phyloP scores from a whole-genome alignment of 2,888 invertebrate genomes.

The Chymomyza amoena region DNA sequence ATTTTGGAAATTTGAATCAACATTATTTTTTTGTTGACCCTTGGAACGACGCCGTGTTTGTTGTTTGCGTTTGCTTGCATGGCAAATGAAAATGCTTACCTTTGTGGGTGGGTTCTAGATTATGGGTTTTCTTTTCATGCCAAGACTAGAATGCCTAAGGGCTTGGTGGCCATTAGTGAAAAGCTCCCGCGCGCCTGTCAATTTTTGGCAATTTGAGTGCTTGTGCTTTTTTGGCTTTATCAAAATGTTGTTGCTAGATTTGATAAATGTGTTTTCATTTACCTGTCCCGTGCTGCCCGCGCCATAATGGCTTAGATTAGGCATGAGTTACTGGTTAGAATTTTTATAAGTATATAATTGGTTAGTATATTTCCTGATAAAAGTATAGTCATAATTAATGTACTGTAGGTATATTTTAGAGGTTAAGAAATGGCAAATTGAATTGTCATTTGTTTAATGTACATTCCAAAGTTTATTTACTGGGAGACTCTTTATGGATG shows the following conservation, averaged over 20 bases:
- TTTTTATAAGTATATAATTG: slow-evolving; percentile 4
- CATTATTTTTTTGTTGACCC: slow-evolving; percentile 32
- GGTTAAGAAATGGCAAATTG: neutral
- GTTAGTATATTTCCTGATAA: slow-evolving; percentile 24
- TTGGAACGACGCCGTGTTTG: neutral
- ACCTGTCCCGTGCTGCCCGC: slow-evolving; percentile 13
- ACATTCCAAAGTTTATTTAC: too few species aligned
- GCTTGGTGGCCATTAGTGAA: slow-evolving; percentile 38
- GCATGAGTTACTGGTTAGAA: neutral
- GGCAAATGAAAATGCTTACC: slow-evolving; percentile 51
- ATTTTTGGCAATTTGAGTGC: slow-evolving; percentile 1
- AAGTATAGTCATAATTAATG: slow-evolving; percentile 23
- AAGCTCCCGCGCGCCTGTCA: slow-evolving; percentile 38
- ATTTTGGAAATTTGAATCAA: slow-evolving; percentile 55
- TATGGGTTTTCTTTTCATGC: slow-evolving; percentile 44
- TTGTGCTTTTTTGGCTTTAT: slow-evolving; percentile 34
- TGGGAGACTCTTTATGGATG: too few species aligned
- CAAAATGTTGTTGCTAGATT: slow-evolving; percentile 36
- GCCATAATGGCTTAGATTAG: slow-evolving; percentile 8
- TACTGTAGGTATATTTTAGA: slow-evolving; percentile 1
- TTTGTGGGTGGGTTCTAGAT: slow-evolving; percentile 45
- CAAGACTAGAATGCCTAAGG: slow-evolving; percentile 7
- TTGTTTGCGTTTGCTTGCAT: slow-evolving; percentile 22
- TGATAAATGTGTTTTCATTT: slow-evolving; percentile 51
- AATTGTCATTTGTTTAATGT: neutral